Evolutionary conservation across 2,797 vertebrate genomes (phyloP).

Genomic region (Iguana delicatissima): DNA sequence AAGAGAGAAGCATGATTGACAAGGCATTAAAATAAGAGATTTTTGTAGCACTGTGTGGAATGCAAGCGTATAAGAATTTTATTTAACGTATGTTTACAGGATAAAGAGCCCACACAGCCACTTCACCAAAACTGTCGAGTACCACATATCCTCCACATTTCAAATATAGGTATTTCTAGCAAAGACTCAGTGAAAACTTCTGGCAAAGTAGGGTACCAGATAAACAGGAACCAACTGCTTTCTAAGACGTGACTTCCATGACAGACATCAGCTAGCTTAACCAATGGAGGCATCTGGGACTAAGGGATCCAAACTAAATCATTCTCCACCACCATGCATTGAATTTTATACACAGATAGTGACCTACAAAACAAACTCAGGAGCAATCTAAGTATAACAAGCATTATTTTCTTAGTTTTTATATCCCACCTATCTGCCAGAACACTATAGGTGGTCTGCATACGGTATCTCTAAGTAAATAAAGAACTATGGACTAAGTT

Average conservation of each 20-base stretch:
- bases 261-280: neutral
- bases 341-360: neutral
- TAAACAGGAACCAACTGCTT: neutral
- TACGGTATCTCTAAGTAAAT: neutral
- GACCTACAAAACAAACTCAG: neutral
- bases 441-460: neutral
- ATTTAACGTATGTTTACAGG: neutral
- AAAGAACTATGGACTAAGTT: neutral
- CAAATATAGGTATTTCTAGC: neutral
- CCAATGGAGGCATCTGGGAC: neutral
- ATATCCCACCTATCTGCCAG: neutral
- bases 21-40: neutral
- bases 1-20: constrained; percentile 32
- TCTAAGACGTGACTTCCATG: neutral
- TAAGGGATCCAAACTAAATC: neutral
- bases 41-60: neutral
- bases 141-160: neutral
- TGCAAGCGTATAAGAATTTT: neutral
- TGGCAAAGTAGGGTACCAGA: neutral
- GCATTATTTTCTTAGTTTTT: too few relatives aligned
- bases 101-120: too few relatives aligned
- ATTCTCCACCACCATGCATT: too few relatives aligned
- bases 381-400: neutral
- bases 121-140: neutral
- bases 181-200: neutral